Conservation (phyloP, 2,113 vertebrate species). For the Dinomys branickii region DNA sequence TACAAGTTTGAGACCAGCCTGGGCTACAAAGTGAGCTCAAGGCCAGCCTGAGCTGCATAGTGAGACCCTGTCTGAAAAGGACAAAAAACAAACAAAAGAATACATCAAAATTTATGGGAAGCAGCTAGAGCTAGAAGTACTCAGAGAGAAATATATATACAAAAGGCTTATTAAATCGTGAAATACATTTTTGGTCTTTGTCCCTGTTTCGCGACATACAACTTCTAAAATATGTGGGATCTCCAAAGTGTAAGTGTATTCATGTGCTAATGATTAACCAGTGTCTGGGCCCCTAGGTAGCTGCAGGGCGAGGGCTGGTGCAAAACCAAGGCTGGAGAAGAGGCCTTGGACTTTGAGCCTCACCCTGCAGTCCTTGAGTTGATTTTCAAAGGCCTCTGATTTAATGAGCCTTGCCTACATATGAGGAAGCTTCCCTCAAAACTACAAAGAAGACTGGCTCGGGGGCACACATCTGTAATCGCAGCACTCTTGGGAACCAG, state of each 20-base stretch:
- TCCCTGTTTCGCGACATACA: not conserved
- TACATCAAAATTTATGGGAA: not conserved
- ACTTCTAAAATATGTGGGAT: not conserved
- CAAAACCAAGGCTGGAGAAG: not conserved
- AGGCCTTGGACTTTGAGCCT: not conserved
- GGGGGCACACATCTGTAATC: not conserved
- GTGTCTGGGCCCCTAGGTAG: not conserved
- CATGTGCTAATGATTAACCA: not conserved
- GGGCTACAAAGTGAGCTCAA: too few relatives aligned
- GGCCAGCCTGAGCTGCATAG: too few relatives aligned
- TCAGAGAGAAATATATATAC: slow-evolving; percentile 16
- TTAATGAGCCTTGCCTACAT: not conserved
- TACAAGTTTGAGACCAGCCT: too few relatives aligned
- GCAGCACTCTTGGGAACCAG: not conserved
- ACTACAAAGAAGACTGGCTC: not conserved
- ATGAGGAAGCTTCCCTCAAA: not conserved
- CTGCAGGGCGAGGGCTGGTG: not conserved
- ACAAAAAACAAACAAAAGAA: too few relatives aligned
- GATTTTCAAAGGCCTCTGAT: not conserved
- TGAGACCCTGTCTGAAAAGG: too few relatives aligned
- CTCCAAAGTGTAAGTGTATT: not conserved
- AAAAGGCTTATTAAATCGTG: not conserved
- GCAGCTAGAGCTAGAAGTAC: not conserved
- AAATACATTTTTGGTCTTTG: not conserved
- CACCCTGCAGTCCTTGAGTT: not conserved